Base-by-base conservation (phyloP, 2,113 vertebrate genomes). In the Lampris incognitus region DNA sequence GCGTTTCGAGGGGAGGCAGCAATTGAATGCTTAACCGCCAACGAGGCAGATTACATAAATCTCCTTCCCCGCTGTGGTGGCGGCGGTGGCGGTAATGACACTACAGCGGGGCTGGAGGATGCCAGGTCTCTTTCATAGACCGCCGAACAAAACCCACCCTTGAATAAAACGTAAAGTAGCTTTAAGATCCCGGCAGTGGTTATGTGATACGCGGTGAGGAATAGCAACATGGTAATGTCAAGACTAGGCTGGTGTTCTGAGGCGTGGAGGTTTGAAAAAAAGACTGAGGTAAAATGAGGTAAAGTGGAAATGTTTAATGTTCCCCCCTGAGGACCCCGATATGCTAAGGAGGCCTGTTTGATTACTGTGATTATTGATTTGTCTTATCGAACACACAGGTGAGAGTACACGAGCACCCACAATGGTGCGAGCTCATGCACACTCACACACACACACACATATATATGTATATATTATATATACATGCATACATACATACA, bases 81-180 rank as follows among this genome's bases (percentile, higher is more conserved):
- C 85, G 83, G 87, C 87, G 13, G 69, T 74, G 63, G 77, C 85
- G 83, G 87, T 88, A 87, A 86, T 72, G 69, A 86, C 85, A 72
- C 75, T 44, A 79, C 78, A 75, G 78, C 6, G 41, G 71, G 9
- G 52, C 64, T 36, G 57, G 44, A 80, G 61, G 72, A 78, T 72
- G 81, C 65, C 85, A 72, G 69, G 44, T 90, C 76, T 55, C 73
- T 89, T 83, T 85, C 78, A 84, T 44, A 80, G 81, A 80, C 76
- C 72, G 73, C 56, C 50, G 61, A 82, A 83, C 85, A 81, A 52
- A 64, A 71, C 64, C 59, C 57, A 56, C 60, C 59, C 54, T 41
- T 40, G n/a, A 72, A 55, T 63, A 54, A 72, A 78, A 84, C 77
- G 71, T 54, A 71, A 86, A 88, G 78, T 5, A 52, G 64, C 72